Percentiles rank a stretch among this genome's conserved stretches.
These are phyloP conservation scores for Sarcophaga carnaria DNA, from an alignment of 2,888 invertebrate species.

Conservation along the genomic window DNA sequence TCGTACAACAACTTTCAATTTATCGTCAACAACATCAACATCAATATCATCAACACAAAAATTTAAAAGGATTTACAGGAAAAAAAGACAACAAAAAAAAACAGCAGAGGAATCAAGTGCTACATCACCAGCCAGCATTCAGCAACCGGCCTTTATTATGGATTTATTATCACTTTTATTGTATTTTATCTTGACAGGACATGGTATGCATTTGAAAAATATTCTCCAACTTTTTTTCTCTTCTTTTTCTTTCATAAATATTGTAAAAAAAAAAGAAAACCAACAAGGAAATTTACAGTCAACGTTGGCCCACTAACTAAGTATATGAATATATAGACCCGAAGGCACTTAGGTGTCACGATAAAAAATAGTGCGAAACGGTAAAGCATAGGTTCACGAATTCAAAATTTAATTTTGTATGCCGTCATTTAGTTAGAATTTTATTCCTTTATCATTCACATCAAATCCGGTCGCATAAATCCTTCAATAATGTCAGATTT, in stretches of 20 bases:
- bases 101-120: not conserved
- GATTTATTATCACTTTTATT: slow-evolving; percentile 75
- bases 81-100: not conserved
- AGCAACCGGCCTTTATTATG: slow-evolving; percentile 69
- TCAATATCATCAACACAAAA: slow-evolving; percentile 1
- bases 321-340: too few relatives aligned
- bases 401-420: too few relatives aligned
- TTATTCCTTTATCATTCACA: too few relatives aligned
- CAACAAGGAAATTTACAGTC: too few relatives aligned
- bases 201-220: slow-evolving; percentile 73
- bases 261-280: not conserved
- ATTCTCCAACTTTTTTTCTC: slow-evolving; percentile 12
- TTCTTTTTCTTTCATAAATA: not conserved
- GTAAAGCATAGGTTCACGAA: too few relatives aligned
- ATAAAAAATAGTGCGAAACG: too few relatives aligned
- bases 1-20: slow-evolving; percentile 37
- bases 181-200: slow-evolving; percentile 73
- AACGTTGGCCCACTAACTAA: too few relatives aligned
- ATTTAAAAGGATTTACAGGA: not conserved
- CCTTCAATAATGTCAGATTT: too few relatives aligned
- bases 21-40: slow-evolving; percentile 16
- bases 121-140: slow-evolving; percentile 26
- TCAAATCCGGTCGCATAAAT: too few relatives aligned
- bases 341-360: too few relatives aligned
- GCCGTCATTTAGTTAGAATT: too few relatives aligned